Conservation (phyloP, 1,140 invertebrate genomes). For the Leptinotarsa undecemlineata region DNA sequence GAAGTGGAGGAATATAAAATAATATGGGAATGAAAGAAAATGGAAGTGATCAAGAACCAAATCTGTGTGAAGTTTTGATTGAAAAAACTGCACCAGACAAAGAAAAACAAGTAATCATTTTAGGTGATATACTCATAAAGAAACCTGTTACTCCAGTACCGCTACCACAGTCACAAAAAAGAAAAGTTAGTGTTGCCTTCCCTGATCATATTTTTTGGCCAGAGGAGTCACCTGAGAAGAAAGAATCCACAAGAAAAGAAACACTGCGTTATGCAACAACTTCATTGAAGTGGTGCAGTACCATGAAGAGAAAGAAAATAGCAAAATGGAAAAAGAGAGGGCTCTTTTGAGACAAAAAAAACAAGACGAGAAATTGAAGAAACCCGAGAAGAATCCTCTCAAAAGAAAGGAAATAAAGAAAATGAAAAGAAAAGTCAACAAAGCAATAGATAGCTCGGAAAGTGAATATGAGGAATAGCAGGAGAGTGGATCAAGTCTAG, state of each 20-base stretch:
- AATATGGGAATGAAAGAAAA: not conserved
- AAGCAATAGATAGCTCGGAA: not conserved
- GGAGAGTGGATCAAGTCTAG: not conserved
- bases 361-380: conserved; percentile 12
- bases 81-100: not conserved
- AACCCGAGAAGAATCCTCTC: not conserved
- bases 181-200: not conserved
- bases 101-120: not conserved
- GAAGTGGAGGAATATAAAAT: not conserved
- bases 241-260: conserved; percentile 24
- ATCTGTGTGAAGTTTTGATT: conserved; percentile 1
- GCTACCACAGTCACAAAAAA: not conserved
- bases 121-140: not conserved
- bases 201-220: conserved; percentile 13
- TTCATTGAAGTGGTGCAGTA: conserved; percentile 28
- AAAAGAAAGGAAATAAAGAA: not conserved
- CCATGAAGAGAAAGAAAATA: conserved; percentile 24
- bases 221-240: conserved; percentile 25
- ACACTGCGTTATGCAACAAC: conserved; percentile 23
- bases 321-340: conserved; percentile 10
- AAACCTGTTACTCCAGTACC: not conserved
- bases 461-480: not conserved
- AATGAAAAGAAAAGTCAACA: conserved; percentile 15
- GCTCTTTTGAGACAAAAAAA: not conserved
- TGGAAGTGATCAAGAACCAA: not conserved